Percentiles rank a stretch among this genome's conserved stretches.
phyloP scores from a whole-genome alignment of 2,113 vertebrate species.

The Andinoacara biseriatus region DNA sequence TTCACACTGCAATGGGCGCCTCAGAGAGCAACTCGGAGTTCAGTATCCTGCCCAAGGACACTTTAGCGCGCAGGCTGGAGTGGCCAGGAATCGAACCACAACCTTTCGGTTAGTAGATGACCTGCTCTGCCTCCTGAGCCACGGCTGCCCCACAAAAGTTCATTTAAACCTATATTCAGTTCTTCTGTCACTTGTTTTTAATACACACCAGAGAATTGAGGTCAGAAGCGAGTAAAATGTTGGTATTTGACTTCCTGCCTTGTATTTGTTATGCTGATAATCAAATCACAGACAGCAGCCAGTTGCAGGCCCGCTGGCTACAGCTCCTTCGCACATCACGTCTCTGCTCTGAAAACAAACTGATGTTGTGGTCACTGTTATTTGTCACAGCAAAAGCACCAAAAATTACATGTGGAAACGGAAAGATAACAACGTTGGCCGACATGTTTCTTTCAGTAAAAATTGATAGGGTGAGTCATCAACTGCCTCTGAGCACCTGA shows the following conservation, averaged over 20 bases:
- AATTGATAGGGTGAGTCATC: constrained; percentile 37
- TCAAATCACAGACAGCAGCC: constrained; percentile 48
- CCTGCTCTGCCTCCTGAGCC: too few species aligned
- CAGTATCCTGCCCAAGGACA: too few species aligned
- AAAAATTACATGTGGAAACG: neutral
- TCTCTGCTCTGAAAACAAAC: constrained; percentile 59
- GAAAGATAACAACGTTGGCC: constrained; percentile 10
- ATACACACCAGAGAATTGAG: neutral
- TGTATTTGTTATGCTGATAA: constrained; percentile 49
- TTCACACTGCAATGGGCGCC: too few species aligned
- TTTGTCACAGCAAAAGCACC: constrained; percentile 39
- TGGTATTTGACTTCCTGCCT: constrained; percentile 35
- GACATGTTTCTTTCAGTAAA: constrained; percentile 22
- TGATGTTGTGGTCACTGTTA: constrained; percentile 44
- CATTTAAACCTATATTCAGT: neutral
- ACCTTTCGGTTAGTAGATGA: too few species aligned
- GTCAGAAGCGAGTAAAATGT: constrained; percentile 7
- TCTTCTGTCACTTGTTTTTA: neutral
- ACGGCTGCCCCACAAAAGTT: neutral
- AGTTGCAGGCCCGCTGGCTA: constrained; percentile 33
- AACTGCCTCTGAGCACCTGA: constrained; percentile 9
- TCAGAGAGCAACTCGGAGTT: too few species aligned
- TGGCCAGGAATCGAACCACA: too few species aligned
- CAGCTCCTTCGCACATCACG: constrained; percentile 50
- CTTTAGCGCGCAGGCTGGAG: too few species aligned